A percentile compares a stretch with the other conserved stretches of the same genome.
phyloP scores from a whole-genome alignment of 2,113 vertebrate species.

The Edolisoma coerulescens region DNA sequence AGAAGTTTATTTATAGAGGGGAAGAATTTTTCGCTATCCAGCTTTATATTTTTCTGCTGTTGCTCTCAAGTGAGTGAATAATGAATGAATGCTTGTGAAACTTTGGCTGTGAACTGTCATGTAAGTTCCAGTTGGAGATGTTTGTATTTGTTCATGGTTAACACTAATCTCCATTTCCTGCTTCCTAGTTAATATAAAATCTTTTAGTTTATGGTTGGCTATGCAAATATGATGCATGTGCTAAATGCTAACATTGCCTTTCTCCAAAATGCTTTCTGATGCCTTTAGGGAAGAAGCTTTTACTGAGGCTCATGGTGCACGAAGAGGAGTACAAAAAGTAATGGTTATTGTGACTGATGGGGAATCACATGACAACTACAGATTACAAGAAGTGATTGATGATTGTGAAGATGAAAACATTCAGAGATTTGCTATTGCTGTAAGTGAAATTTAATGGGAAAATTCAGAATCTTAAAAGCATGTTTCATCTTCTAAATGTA shows the following conservation, averaged over 20 bases:
- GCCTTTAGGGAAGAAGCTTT: constrained; percentile 86
- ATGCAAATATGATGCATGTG: not conserved
- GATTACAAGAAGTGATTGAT: constrained; percentile 74
- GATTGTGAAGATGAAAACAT: constrained; percentile 83
- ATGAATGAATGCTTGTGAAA: not conserved
- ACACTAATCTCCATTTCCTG: not conserved
- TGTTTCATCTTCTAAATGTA: not conserved
- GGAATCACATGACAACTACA: constrained; percentile 89
- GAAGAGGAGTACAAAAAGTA: constrained; percentile 89
- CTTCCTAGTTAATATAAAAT: not conserved
- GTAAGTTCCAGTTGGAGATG: not conserved
- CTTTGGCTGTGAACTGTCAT: not conserved
- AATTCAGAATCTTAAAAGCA: not conserved
- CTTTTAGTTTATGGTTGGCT: not conserved
- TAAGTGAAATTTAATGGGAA: constrained; percentile 72
- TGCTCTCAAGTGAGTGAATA: not conserved
- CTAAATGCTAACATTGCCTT: not conserved
- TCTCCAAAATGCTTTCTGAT: not conserved
- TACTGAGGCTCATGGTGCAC: constrained; percentile 83
- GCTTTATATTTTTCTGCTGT: not conserved
- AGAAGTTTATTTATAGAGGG: not conserved
- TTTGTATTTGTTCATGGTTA: not conserved
- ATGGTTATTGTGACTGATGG: constrained; percentile 98
- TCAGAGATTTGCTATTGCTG: constrained; percentile 92
- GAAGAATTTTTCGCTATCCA: not conserved